A percentile compares a stretch with the other conserved stretches of the same genome.
Conservation (phyloP, 2,888 invertebrate genomes). For the Atherix ibis region DNA sequence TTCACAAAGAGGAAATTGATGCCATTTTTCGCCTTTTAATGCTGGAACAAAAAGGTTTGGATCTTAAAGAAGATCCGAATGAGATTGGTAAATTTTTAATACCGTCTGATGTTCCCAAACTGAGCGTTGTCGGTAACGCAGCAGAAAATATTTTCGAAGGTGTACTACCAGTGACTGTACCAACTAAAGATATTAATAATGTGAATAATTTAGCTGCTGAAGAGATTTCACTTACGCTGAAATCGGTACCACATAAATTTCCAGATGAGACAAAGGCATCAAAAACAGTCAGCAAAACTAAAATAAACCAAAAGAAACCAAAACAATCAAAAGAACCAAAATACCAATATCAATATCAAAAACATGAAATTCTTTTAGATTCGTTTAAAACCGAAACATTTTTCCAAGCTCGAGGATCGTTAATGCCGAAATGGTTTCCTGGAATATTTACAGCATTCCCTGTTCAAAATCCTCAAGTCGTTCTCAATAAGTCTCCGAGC, state of each 20-base stretch:
- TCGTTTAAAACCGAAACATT: constrained; percentile 6
- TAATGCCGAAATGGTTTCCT: constrained; percentile 10
- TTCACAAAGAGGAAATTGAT: constrained; percentile 8
- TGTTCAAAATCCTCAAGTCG: constrained; percentile 3
- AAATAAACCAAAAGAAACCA: not conserved
- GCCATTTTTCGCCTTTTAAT: constrained; percentile 7
- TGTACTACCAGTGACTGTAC: constrained; percentile 6
- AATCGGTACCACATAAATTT: constrained; percentile 3
- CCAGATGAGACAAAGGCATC: constrained; percentile 4
- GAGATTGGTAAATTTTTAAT: constrained; percentile 7
- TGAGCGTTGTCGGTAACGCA: constrained; percentile 6
- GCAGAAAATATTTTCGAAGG: constrained; percentile 5
- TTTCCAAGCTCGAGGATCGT: constrained; percentile 9
- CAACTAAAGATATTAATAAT: constrained; percentile 6
- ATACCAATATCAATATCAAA: constrained; percentile 3
- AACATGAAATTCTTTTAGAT: constrained; percentile 6
- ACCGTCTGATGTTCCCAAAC: constrained; percentile 7
- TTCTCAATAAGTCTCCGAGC: constrained; percentile 8
- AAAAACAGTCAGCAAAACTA: constrained; percentile 2
- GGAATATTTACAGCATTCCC: constrained; percentile 8
- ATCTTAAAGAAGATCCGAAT: constrained; percentile 6
- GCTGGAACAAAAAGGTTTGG: constrained; percentile 6
- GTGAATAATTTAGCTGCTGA: constrained; percentile 4
- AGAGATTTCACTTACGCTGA: constrained; percentile 5
- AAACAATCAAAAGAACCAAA: not conserved